Base-by-base conservation (phyloP, 2,113 vertebrate genomes). In the Microcebus ravelobensis region DNA sequence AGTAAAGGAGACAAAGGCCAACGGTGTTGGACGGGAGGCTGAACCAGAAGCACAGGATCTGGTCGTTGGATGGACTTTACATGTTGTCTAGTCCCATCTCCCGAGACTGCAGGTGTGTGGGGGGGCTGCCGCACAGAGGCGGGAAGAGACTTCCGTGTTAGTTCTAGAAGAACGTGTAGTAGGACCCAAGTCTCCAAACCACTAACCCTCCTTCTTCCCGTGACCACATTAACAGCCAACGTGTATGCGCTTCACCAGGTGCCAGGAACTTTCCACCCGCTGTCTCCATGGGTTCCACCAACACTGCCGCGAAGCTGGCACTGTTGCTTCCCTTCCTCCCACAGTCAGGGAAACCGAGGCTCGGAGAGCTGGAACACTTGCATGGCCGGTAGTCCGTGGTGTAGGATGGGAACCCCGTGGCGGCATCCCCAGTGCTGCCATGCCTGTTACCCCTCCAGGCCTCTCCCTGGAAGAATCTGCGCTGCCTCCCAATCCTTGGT, bases 191-290 rank as follows among this genome's bases (percentile, higher is more conserved):
- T 82, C 48, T 73, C 73, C 74, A 36, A 31, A 25, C 7, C 10
- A 59, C 18, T 7, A 2, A 17, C 29, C 31, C 27, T 0, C 2
- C 4, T n/a, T 10, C 20, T 4, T 15, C 5, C 0, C 8, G 5
- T 2, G 2, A 6, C 0, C 7, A 5, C 0, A 0, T 3, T 6
- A 9, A 55, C 0, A 11, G 50, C 23, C 20, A 5, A 45, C 5
- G 12, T 0, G 12, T 17, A 3, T 5, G 17, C 34, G 25, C 34
- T 12, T 10, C 23, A 18, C 6, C 25, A 61, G 1, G 8, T 7
- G 31, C 45, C 15, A 15, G 10, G 11, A 1, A 27, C 65, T 92
- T 31, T 20, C 6, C 39, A 29, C 1, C 13, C 45, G 12, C 55
- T n/a, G 3, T 25, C n/a, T 59, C 31, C 7, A 3, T 39, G 27